phyloP scores from a whole-genome alignment of 2,797 vertebrate genomes.

The Peromyscus eremicus region DNA sequence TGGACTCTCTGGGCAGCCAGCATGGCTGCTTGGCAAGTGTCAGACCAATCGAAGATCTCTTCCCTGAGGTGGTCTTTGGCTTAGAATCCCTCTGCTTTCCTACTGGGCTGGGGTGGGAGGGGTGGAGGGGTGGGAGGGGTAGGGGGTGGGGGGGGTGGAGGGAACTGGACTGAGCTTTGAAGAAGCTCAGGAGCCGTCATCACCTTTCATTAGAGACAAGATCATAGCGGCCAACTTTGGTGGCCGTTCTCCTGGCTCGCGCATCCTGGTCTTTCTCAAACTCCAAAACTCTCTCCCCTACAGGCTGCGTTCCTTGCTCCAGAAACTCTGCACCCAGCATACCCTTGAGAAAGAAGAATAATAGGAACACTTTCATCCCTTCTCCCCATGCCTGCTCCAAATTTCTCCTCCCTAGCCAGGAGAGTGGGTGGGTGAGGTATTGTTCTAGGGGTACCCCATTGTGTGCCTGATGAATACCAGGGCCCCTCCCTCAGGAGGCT shows the following conservation, averaged over 20 bases:
- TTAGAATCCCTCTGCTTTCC: not conserved
- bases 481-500: constrained; percentile 54
- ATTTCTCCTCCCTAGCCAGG: constrained; percentile 37
- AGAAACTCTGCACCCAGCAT: constrained; percentile 25
- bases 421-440: constrained; percentile 20
- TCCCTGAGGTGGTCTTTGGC: not conserved
- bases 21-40: too few species aligned
- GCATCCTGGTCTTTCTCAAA: constrained; percentile 27
- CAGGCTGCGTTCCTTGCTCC: not conserved
- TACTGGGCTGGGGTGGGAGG: not conserved
- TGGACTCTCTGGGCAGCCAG: not conserved
- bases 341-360: not conserved
- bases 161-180: not conserved
- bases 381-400: constrained; percentile 13
- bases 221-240: not conserved
- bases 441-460: constrained; percentile 57
- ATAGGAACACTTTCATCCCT: not conserved
- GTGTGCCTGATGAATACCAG: constrained; percentile 62
- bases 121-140: not conserved
- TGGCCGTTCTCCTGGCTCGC: not conserved
- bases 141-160: fast-evolving
- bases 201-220: not conserved
- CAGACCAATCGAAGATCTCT: not conserved
- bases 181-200: not conserved
- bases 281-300: not conserved